Conservation (phyloP, 2,113 vertebrate genomes). For the Pteruthius melanotis region DNA sequence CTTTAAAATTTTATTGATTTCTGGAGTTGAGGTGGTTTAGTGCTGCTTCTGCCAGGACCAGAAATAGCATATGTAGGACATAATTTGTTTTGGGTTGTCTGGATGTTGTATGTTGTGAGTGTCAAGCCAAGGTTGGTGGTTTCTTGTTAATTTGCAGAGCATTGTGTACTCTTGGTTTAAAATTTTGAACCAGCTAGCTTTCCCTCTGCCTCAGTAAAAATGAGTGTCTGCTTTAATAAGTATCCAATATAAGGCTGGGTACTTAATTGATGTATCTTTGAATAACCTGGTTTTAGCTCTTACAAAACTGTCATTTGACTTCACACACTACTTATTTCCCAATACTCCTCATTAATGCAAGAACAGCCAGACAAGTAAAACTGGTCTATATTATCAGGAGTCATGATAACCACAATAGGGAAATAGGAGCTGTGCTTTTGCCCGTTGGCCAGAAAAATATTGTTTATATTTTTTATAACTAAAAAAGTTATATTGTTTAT, state of each 20-base stretch:
- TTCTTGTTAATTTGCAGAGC: not conserved
- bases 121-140: not conserved
- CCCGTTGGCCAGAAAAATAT: not conserved
- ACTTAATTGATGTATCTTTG: not conserved
- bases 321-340: not conserved
- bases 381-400: not conserved
- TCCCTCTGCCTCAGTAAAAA: not conserved
- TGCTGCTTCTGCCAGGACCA: not conserved
- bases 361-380: not conserved
- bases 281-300: not conserved
- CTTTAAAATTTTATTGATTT: not conserved
- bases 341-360: not conserved
- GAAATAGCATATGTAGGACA: not conserved
- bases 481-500: no score
- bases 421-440: not conserved
- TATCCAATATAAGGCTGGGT: accelerated
- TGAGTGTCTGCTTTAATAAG: not conserved
- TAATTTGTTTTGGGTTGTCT: not conserved
- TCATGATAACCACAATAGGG: not conserved
- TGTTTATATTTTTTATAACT: no score
- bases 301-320: not conserved
- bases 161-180: not conserved
- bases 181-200: not conserved
- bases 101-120: not conserved
- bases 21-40: not conserved